These are phyloP conservation scores for Cosmia pyralina DNA, from an alignment of 2,888 invertebrate genomes.

Conservation along the genomic window DNA sequence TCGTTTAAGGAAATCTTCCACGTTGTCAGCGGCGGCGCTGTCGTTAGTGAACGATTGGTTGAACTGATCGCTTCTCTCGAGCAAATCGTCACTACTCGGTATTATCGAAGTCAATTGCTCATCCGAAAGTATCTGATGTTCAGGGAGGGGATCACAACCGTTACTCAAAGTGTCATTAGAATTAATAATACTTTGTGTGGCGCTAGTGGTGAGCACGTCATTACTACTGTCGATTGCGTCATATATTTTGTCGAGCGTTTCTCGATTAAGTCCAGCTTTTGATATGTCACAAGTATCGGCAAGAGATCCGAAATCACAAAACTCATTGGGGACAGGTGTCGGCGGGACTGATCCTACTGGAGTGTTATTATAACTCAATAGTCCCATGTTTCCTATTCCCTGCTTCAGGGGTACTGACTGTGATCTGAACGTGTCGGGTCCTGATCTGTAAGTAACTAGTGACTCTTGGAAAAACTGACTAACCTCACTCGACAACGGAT, in stretches of 20 bases:
- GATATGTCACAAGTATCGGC: constrained; percentile 90
- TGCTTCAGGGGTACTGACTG: constrained; percentile 95
- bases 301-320: constrained; percentile 92
- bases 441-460: constrained; percentile 81
- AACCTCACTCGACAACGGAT: constrained; percentile 90
- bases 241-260: constrained; percentile 92
- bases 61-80: constrained; percentile 79
- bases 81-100: constrained; percentile 79
- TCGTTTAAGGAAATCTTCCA: constrained; percentile 85
- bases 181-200: constrained; percentile 77
- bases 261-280: constrained; percentile 88
- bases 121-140: constrained; percentile 81
- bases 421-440: constrained; percentile 90
- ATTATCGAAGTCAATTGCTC: constrained; percentile 84
- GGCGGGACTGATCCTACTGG: constrained; percentile 92
- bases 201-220: constrained; percentile 81
- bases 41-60: constrained; percentile 79
- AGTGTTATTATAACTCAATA: constrained; percentile 87
- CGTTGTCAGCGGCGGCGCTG: constrained; percentile 76
- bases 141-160: constrained; percentile 83
- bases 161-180: constrained; percentile 79
- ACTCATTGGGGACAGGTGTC: constrained; percentile 93
- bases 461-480: constrained; percentile 91
- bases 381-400: constrained; percentile 84
- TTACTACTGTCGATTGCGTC: constrained; percentile 91